Conservation (phyloP, 2,113 vertebrate species). For the Labeo rohita region DNA sequence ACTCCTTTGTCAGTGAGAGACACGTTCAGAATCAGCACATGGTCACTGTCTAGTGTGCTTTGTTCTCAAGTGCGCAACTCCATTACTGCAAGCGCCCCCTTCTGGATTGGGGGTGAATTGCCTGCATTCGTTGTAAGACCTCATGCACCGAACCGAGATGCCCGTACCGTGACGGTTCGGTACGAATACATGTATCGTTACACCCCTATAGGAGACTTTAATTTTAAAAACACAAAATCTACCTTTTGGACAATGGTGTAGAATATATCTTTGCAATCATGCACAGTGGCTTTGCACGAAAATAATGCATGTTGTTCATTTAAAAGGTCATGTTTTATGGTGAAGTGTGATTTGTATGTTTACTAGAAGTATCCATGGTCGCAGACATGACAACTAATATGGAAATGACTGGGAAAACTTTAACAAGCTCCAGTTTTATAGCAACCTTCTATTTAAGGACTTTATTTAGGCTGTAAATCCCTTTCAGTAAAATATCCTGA, state of each 20-base stretch:
- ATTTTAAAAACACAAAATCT: neutral
- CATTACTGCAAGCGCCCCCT: too few species aligned
- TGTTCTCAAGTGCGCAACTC: too few species aligned
- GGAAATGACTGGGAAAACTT: conserved; percentile 3
- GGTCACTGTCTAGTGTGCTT: too few species aligned
- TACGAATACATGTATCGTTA: too few species aligned
- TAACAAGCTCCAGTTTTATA: conserved; percentile 1
- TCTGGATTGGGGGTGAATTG: too few species aligned
- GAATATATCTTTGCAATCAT: neutral
- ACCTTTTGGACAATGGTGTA: neutral
- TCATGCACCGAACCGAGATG: too few species aligned
- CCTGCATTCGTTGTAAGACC: too few species aligned
- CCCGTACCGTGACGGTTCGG: too few species aligned
- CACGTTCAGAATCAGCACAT: too few species aligned
- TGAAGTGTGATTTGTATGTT: neutral
- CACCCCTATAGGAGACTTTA: too few species aligned
- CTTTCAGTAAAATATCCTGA: neutral
- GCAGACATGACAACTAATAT: neutral
- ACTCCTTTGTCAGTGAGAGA: too few species aligned
- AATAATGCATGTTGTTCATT: neutral
- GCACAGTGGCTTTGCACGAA: neutral
- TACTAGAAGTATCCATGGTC: neutral
- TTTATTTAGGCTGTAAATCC: conserved; percentile 3
- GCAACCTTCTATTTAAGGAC: conserved; percentile 5
- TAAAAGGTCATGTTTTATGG: neutral